Conservation (phyloP, 1,140 invertebrate genomes). For the Magallana ariakensis region DNA sequence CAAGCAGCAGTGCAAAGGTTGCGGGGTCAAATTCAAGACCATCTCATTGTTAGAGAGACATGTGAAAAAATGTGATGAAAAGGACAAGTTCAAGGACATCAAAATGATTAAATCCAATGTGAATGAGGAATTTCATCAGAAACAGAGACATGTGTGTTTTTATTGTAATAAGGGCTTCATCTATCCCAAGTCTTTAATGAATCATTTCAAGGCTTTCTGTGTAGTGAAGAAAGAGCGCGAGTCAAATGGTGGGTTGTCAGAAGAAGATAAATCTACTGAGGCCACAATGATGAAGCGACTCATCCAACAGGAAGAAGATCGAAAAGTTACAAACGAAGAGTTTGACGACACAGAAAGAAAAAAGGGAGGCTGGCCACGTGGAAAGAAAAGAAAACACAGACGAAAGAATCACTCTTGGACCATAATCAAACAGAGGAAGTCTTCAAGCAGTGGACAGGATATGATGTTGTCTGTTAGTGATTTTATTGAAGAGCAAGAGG, state of each 20-base stretch:
- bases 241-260: slow-evolving; percentile 53
- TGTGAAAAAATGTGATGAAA: slow-evolving; percentile 70
- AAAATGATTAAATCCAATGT: slow-evolving; percentile 63
- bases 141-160: slow-evolving; percentile 65
- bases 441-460: not conserved
- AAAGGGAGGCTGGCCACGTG: slow-evolving; percentile 66
- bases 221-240: slow-evolving; percentile 63
- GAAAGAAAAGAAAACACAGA: slow-evolving; percentile 64
- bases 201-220: slow-evolving; percentile 71
- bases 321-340: slow-evolving; percentile 48
- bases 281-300: slow-evolving; percentile 57
- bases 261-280: slow-evolving; percentile 65
- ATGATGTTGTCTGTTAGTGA: no score
- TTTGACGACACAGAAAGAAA: slow-evolving; percentile 42
- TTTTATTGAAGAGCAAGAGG: not conserved
- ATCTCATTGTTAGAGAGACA: slow-evolving; percentile 73
- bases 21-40: slow-evolving; percentile 72
- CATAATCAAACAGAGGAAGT: slow-evolving; percentile 60
- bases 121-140: slow-evolving; percentile 51
- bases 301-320: slow-evolving; percentile 63
- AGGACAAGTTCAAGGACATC: slow-evolving; percentile 70
- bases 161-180: slow-evolving; percentile 71
- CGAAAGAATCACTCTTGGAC: slow-evolving; percentile 67
- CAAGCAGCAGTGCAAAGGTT: slow-evolving; percentile 73
- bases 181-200: slow-evolving; percentile 69